Conservation (phyloP, 2,888 invertebrate species). For the Trachelus troglodyta region DNA sequence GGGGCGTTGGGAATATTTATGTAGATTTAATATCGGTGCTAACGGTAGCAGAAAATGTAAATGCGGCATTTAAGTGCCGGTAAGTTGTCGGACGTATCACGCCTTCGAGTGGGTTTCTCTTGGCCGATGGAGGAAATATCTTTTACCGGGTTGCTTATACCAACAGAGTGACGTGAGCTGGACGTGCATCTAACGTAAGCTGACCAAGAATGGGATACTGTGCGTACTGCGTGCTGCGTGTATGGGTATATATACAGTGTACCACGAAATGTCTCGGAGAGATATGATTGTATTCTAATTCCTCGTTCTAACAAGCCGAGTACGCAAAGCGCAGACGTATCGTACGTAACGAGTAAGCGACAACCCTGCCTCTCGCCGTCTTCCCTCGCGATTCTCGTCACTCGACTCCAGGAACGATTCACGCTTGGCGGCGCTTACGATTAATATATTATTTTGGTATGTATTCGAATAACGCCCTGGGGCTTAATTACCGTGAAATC, state of each 20-base stretch:
- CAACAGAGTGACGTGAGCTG: not conserved
- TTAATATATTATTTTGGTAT: slow-evolving; percentile 4
- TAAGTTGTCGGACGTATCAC: slow-evolving; percentile 39
- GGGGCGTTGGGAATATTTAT: slow-evolving; percentile 47
- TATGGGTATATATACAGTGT: not conserved
- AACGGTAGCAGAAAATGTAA: slow-evolving; percentile 59
- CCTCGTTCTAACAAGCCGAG: slow-evolving; percentile 23
- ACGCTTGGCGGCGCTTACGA: slow-evolving; percentile 10
- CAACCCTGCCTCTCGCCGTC: not conserved
- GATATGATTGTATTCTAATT: slow-evolving; percentile 36
- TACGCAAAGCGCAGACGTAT: slow-evolving; percentile 1
- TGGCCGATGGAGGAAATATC: not conserved
- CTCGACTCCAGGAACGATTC: slow-evolving; percentile 11
- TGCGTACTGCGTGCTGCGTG: not conserved
- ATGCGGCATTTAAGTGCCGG: slow-evolving; percentile 55
- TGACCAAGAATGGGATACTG: not conserved
- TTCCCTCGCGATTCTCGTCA: not conserved
- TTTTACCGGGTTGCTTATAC: not conserved
- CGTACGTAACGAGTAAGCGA: slow-evolving; percentile 11
- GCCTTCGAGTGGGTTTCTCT: slow-evolving; percentile 32
- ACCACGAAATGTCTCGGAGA: slow-evolving; percentile 27
- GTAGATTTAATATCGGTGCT: slow-evolving; percentile 47
- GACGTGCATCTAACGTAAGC: not conserved
- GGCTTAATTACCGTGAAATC: slow-evolving; percentile 6
- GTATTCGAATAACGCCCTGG: not conserved